Conservation (phyloP, 1,140 invertebrate species). For the Drosophila parvula region DNA sequence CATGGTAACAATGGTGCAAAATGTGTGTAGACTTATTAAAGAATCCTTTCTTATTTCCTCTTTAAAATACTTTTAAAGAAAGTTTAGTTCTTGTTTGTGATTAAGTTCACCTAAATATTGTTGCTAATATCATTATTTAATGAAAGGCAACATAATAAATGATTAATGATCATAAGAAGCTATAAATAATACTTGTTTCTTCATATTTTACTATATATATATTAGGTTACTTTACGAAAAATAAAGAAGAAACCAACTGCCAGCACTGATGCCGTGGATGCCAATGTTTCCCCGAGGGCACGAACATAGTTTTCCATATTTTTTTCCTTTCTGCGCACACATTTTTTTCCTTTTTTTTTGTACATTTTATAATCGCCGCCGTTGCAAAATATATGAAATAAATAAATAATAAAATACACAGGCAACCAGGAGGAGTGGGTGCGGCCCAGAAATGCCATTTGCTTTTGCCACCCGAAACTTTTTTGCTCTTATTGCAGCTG, state of each 20-base stretch:
- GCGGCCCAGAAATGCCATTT: constrained; percentile 58
- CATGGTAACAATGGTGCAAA: no score
- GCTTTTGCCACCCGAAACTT: constrained; percentile 57
- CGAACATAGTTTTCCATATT: constrained; percentile 57
- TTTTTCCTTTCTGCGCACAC: constrained; percentile 11
- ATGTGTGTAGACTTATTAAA: no score
- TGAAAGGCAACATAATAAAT: no score
- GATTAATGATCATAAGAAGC: neutral
- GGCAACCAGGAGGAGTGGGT: constrained; percentile 49
- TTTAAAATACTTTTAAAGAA: no score
- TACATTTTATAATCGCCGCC: constrained; percentile 69
- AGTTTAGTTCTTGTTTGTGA: no score
- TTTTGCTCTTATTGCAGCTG: constrained; percentile 74
- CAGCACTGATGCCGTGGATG: neutral
- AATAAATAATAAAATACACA: constrained; percentile 78
- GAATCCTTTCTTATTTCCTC: no score
- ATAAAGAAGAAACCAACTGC: neutral
- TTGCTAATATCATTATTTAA: no score
- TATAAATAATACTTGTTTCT: no score
- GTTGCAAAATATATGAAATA: constrained; percentile 71
- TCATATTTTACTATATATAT: no score
- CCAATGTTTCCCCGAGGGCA: constrained; percentile 35
- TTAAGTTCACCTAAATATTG: no score
- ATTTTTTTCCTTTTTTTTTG: constrained; percentile 20
- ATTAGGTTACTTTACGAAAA: no score